Evolutionary conservation across 1,140 invertebrate species (phyloP).

Genomic region (Orchesella cincta): DNA sequence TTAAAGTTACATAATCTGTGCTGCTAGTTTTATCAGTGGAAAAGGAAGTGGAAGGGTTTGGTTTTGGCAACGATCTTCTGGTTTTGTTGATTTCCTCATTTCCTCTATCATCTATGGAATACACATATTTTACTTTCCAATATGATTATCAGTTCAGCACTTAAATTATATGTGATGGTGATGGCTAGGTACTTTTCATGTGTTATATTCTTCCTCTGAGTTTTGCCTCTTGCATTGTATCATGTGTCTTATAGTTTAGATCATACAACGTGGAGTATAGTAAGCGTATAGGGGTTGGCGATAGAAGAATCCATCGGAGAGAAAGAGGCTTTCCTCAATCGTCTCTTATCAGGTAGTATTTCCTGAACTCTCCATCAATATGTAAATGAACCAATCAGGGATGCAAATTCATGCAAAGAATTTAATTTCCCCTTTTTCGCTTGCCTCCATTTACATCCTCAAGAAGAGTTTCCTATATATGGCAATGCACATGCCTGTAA

Average conservation of each 20-base stretch:
- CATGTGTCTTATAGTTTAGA: background rate
- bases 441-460: background rate
- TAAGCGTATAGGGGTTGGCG: too few relatives aligned
- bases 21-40: too few relatives aligned
- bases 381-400: conserved; percentile 54
- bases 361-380: conserved; percentile 52
- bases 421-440: conserved; percentile 52
- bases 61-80: conserved; percentile 47
- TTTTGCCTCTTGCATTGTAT: background rate
- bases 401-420: conserved; percentile 55
- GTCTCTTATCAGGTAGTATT: conserved; percentile 51
- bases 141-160: conserved; percentile 6
- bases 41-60: conserved; percentile 39
- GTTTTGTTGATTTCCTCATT: conserved; percentile 26
- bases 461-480: too few relatives aligned
- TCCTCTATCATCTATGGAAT: conserved; percentile 5
- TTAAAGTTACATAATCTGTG: too few relatives aligned
- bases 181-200: background rate
- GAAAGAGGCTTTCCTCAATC: conserved; percentile 28
- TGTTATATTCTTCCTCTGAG: background rate
- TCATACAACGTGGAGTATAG: background rate
- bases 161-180: background rate
- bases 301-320: background rate
- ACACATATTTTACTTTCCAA: conserved; percentile 30
- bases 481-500: too few relatives aligned